Evolutionary conservation across 2,113 vertebrate species (phyloP).

Genomic region (Serilophus lunatus): DNA sequence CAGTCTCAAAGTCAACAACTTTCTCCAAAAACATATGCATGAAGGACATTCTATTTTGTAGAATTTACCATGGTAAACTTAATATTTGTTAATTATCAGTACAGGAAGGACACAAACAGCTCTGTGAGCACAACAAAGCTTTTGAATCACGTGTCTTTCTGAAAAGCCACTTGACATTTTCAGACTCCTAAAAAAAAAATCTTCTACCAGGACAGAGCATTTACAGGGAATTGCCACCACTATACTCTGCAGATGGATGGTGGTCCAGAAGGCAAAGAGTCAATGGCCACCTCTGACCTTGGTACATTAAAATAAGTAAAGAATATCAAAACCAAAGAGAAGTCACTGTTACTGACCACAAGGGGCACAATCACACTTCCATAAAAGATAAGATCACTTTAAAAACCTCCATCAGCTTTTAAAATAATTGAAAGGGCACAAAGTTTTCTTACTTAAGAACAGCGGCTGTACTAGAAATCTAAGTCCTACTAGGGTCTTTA

Average conservation of each 20-base stretch:
- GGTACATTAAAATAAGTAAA: neutral
- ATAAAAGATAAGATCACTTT: neutral
- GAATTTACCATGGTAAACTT: neutral
- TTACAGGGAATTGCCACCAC: neutral
- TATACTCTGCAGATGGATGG: neutral
- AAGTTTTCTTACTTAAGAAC: neutral
- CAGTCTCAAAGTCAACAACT: neutral
- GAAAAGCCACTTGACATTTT: neutral
- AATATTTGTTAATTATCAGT: neutral
- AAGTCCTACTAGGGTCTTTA: neutral
- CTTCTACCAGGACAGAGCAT: neutral
- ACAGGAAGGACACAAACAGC: neutral
- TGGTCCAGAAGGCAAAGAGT: neutral
- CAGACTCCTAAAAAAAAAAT: neutral
- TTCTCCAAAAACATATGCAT: neutral
- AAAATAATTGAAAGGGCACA: neutral
- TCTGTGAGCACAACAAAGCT: neutral
- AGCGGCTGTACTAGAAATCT: neutral
- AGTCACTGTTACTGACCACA: neutral
- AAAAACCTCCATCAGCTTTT: neutral
- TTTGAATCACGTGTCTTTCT: neutral
- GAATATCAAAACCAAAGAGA: neutral
- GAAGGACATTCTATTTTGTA: neutral
- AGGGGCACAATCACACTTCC: neutral
- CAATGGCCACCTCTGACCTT: neutral